phyloP scores from a whole-genome alignment of 2,113 vertebrate genomes.

The Centrocercus urophasianus region DNA sequence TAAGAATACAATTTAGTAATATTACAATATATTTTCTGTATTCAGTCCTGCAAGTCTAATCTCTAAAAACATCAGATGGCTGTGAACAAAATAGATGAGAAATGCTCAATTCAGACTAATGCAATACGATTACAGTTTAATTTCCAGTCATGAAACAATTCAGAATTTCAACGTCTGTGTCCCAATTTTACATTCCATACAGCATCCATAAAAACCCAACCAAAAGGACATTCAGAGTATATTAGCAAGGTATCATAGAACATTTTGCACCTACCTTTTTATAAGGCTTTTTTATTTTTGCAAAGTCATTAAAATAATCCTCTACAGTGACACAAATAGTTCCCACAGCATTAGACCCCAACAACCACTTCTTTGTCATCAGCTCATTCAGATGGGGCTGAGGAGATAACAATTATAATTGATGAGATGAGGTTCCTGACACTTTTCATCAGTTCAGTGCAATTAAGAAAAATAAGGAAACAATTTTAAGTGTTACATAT shows the following conservation, averaged over 20 bases:
- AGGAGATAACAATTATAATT: conserved; percentile 16
- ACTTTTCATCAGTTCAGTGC: not conserved
- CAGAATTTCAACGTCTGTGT: not conserved
- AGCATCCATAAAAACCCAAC: not conserved
- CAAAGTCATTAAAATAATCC: conserved; percentile 98
- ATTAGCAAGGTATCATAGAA: not conserved
- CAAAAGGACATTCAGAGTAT: not conserved
- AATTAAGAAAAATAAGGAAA: not conserved
- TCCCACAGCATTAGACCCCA: conserved; percentile 92
- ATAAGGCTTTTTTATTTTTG: conserved; percentile 95
- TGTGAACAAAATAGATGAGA: not conserved
- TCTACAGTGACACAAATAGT: conserved; percentile 97
- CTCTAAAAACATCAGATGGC: not conserved
- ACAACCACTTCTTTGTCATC: conserved; percentile 94
- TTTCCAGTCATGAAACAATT: not conserved
- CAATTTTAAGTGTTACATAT: not conserved
- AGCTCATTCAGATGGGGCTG: conserved; percentile 93
- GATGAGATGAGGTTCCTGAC: not conserved
- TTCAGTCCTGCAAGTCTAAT: not conserved
- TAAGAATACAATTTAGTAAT: not conserved
- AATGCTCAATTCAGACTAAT: not conserved
- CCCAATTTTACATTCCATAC: not conserved
- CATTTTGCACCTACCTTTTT: conserved; percentile 85
- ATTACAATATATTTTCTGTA: not conserved
- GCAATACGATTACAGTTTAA: not conserved